Conservation (phyloP, 2,113 vertebrate genomes). For the Mobula hypostoma region DNA sequence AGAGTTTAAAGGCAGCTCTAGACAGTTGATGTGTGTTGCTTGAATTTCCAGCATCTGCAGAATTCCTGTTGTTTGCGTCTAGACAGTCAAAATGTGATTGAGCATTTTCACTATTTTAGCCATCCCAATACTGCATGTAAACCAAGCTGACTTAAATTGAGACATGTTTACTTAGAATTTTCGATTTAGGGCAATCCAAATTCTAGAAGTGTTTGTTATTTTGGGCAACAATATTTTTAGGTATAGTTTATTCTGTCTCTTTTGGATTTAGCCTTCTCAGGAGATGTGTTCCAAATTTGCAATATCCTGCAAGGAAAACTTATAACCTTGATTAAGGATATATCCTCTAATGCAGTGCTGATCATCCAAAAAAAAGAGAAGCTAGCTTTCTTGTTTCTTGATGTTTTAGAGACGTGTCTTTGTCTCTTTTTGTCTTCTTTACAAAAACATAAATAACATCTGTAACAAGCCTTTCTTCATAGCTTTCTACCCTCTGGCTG, state of each 20-base stretch:
- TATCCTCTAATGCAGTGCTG: neutral
- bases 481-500: neutral
- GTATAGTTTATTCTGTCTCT: neutral
- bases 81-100: too few relatives aligned
- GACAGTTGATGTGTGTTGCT: too few relatives aligned
- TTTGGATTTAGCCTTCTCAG: neutral
- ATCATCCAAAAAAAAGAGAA: neutral
- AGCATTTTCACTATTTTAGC: too few relatives aligned
- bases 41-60: too few relatives aligned
- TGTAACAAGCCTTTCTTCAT: neutral
- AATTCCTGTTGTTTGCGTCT: too few relatives aligned
- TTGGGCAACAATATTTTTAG: neutral
- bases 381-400: neutral
- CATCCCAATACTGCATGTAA: too few relatives aligned
- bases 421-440: neutral
- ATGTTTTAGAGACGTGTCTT: neutral
- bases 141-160: too few relatives aligned
- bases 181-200: too few relatives aligned
- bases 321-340: neutral
- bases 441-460: neutral
- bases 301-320: neutral
- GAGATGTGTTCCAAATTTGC: neutral
- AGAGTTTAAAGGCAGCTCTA: too few relatives aligned
- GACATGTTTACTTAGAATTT: too few relatives aligned
- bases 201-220: neutral